A percentile compares a stretch with the other conserved stretches of the same genome.
Evolutionary conservation across 2,888 invertebrate genomes (phyloP).

Genomic region (Coleophora flavipennella): DNA sequence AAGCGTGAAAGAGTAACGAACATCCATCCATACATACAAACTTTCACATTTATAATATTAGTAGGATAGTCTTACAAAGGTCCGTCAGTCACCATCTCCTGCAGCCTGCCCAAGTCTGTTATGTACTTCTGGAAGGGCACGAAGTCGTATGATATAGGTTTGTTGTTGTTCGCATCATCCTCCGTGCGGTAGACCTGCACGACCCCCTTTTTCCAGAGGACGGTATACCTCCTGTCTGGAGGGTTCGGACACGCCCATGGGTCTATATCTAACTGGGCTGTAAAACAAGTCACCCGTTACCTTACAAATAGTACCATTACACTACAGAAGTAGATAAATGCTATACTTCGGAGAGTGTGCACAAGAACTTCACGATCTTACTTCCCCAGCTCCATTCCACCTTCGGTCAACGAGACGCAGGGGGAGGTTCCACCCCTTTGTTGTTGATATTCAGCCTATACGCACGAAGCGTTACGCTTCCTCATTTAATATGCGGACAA

Average conservation of each 20-base stretch:
- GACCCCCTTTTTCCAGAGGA: constrained; percentile 82
- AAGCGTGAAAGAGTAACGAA: too few species aligned
- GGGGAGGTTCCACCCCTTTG: too few species aligned
- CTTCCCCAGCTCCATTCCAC: too few species aligned
- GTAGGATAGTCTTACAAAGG: constrained; percentile 79
- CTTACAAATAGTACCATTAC: neutral
- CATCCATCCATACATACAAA: too few species aligned
- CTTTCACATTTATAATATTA: too few species aligned
- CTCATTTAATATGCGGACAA: too few species aligned
- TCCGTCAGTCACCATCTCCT: constrained; percentile 94
- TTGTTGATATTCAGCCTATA: too few species aligned
- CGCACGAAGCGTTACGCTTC: too few species aligned
- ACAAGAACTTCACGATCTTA: too few species aligned
- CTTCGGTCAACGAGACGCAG: too few species aligned
- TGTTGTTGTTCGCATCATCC: constrained; percentile 63
- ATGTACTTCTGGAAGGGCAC: constrained; percentile 84
- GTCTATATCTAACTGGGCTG: constrained; percentile 70
- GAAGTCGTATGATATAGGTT: constrained; percentile 77
- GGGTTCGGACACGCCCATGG: constrained; percentile 86
- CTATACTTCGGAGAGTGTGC: too few species aligned
- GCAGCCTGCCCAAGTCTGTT: constrained; percentile 86
- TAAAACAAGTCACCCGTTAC: too few species aligned
- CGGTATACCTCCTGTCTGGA: constrained; percentile 77
- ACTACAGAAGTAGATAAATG: constrained; percentile 12
- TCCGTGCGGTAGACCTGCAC: constrained; percentile 78